Evolutionary conservation across 2,113 vertebrate genomes (phyloP), one percentile per base, ranked within the genome.

Genomic region (Rhineura floridana): DNA sequence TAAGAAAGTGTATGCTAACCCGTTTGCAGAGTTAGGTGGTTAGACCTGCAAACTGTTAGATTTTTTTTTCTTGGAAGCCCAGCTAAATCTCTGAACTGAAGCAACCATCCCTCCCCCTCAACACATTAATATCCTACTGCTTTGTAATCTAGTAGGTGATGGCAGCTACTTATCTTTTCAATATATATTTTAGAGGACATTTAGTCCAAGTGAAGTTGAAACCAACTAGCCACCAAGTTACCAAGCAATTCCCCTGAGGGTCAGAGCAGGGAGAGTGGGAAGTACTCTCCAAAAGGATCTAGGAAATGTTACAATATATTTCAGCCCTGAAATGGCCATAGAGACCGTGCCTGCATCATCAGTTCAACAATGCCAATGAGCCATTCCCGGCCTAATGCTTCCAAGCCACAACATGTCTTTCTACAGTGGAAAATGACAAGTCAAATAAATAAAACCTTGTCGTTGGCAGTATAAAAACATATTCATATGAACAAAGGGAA

Each of bases 381-480:
- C 87, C 78, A 8, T 89, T 92, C 92, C 91, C 83, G 76, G 82
- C 42, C 87, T 83, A 88, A 19, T 88, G 91, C 62, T 80, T 91
- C 76, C 73, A 39, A 17, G 86, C 85, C 91, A 48, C 69, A 44
- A 4, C 3, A 72, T 50, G 4, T 9, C 4, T 21, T 87, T 77
- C 55, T 17, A 90, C 73, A 92, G 84, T 75, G 46, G 28, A 19
- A 28, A 89, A 87, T 93, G 90, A 33, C 44, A 87, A 62, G 4
- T 90, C 93, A 86, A n/a, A 92, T 92, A 93, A 95, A 92, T 90
- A 90, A 92, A 25, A 50, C 48, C 88, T 17, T 65, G 84, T 87
- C 89, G 85, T 36, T 59, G 79, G 30, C 80, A 88, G 72, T 91
- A 72, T 84, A 69, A 91, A 91, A 91, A 50, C 0, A 33, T 55